phyloP scores from a whole-genome alignment of 92 coral and sea anemone genomes.

The Paragorgia papillata region DNA sequence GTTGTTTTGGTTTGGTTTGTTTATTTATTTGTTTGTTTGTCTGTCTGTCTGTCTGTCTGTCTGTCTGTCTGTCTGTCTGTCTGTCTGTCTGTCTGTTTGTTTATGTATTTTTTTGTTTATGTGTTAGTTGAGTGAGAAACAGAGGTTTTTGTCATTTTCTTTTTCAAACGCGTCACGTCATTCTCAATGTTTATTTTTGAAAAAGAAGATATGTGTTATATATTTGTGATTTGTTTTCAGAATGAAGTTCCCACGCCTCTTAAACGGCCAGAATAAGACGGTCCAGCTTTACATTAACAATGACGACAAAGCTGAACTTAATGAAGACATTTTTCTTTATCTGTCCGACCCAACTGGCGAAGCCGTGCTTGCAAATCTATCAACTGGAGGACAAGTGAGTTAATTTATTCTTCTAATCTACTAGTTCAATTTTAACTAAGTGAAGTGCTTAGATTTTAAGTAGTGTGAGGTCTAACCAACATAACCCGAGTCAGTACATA shows the following conservation, averaged over 20 bases:
- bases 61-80: constrained; percentile 1
- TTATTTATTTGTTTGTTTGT: too few species aligned
- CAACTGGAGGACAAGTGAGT: constrained; percentile 31
- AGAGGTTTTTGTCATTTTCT: constrained; percentile 4
- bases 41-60: not conserved
- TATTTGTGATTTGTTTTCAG: constrained; percentile 9
- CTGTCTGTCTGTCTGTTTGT: not conserved
- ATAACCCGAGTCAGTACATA: too few species aligned
- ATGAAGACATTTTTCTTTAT: constrained; percentile 77
- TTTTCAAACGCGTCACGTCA: too few species aligned
- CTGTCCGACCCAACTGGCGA: constrained; percentile 80
- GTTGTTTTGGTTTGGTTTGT: too few species aligned
- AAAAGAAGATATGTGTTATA: not conserved
- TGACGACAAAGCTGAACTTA: constrained; percentile 79
- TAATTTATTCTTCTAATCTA: not conserved
- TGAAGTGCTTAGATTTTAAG: too few species aligned
- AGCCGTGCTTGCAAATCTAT: constrained; percentile 72
- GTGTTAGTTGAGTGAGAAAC: too few species aligned
- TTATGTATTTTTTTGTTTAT: not conserved
- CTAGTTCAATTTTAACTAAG: not conserved
- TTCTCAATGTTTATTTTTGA: not conserved
- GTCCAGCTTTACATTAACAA: constrained; percentile 74
- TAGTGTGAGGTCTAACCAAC: too few species aligned
- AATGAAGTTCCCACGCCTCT: constrained; percentile 63
- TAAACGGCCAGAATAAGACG: constrained; percentile 62